Evolutionary conservation across 2,113 vertebrate species (phyloP), one percentile per base, ranked within the genome.

Genomic region (Eretmochelys imbricata): DNA sequence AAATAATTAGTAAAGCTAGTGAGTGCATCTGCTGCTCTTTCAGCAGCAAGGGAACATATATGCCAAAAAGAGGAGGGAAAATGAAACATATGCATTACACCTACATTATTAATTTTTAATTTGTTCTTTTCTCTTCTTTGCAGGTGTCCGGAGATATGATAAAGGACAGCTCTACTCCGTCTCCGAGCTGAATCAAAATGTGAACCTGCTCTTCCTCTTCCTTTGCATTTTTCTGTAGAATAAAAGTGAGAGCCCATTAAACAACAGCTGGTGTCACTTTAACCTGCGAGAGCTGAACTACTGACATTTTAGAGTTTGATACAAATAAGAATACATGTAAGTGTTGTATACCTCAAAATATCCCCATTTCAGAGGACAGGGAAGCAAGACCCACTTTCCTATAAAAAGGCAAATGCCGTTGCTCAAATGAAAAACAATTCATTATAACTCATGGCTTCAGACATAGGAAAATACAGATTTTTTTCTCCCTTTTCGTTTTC

Each of bases 141-240:
- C 90, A 99, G 98, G 96, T 99, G 99, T 94, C 99, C 99, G 62
- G 99, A 99, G 97, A 99, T 99, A 97, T 99, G 99, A 98, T 99
- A 99, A 92, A 99, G 99, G 72, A 99, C 99, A 0, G 99, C 99
- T 94, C 99, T 98, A 92, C 99, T 99, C 80, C 99, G 97, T 96
- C 99, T 98, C 83, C 99, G 98, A 0, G 99, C 98, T 0, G 99
- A 98, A 94, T 99, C 98, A 93, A 99, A 99, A 85, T 99, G 98
- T 31, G 99, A 99, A 42, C 99, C 98, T 1, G 99, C 98, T 97
- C 98, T 99, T 94, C 99, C 98, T 98, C 98, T 98, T 96, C 99
- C 99, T 93, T 98, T 99, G 97, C 98, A 98, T 94, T 98, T 99
- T 95, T 99, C 99, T 99, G 98, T 59, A 93, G 96, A 98, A 97